Conservation (phyloP, 2,113 vertebrate genomes). For the Mesitornis unicolor region DNA sequence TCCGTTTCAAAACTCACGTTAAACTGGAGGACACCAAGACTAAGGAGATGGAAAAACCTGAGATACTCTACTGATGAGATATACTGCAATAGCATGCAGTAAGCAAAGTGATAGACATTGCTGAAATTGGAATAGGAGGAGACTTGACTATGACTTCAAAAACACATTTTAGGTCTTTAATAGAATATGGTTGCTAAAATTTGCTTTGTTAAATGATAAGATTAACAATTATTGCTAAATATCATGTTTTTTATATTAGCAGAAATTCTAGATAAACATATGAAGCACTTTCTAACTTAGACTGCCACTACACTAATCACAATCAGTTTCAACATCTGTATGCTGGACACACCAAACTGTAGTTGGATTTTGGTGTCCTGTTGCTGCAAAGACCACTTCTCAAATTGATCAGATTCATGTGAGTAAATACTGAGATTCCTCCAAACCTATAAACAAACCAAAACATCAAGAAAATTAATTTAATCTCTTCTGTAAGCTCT, state of each 20-base stretch:
- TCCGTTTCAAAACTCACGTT: background rate
- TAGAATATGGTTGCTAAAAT: background rate
- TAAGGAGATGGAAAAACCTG: background rate
- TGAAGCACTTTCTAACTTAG: background rate
- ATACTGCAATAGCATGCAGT: background rate
- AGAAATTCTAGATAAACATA: background rate
- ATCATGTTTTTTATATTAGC: background rate
- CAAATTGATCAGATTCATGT: background rate
- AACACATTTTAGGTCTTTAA: background rate
- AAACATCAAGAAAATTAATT: background rate
- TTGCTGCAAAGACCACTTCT: background rate
- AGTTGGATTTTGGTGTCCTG: background rate
- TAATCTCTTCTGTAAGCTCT: background rate
- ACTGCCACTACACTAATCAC: background rate
- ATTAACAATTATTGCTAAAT: background rate
- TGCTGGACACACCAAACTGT: background rate
- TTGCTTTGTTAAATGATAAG: background rate
- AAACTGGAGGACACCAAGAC: background rate
- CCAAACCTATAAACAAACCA: background rate
- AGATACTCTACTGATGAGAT: background rate
- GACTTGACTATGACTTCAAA: background rate
- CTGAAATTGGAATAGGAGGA: background rate
- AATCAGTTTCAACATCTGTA: background rate
- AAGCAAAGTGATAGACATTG: background rate
- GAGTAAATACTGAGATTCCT: background rate